Percentiles rank a stretch among this genome's conserved stretches.
These are phyloP conservation scores for Brachionichthys hirsutus DNA, from an alignment of 2,113 vertebrate species.

Conservation along the genomic window DNA sequence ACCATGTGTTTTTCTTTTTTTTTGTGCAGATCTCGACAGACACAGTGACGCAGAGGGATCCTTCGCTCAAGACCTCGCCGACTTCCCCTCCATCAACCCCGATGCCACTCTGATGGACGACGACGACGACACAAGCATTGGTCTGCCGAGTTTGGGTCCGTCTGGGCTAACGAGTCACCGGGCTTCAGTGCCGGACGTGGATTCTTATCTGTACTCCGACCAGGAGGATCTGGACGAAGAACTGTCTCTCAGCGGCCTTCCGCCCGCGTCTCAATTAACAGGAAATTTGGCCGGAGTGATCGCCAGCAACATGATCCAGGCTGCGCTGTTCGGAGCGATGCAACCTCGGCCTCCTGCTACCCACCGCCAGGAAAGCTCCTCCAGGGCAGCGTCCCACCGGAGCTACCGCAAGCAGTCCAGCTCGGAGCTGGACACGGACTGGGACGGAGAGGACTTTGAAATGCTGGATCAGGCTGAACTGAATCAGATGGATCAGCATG, in stretches of 20 bases:
- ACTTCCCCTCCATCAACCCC: slow-evolving; percentile 95
- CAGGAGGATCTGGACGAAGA: slow-evolving; percentile 79
- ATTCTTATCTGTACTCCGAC: slow-evolving; percentile 76
- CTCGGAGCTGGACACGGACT: slow-evolving; percentile 93
- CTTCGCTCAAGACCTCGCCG: slow-evolving; percentile 90
- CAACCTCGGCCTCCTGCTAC: slow-evolving; percentile 76
- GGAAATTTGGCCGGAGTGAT: slow-evolving; percentile 83
- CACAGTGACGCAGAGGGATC: slow-evolving; percentile 96
- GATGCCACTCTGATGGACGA: slow-evolving; percentile 88
- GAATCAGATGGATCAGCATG: slow-evolving; percentile 89
- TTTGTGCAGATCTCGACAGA: slow-evolving; percentile 84
- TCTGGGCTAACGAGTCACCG: slow-evolving; percentile 59
- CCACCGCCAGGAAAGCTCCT: slow-evolving; percentile 61
- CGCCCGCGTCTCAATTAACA: slow-evolving; percentile 76
- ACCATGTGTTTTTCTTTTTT: not conserved
- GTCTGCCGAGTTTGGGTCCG: slow-evolving; percentile 82
- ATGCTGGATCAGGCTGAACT: slow-evolving; percentile 97
- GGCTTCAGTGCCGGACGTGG: slow-evolving; percentile 67
- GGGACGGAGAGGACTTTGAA: slow-evolving; percentile 95
- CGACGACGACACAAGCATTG: slow-evolving; percentile 94
- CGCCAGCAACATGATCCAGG: slow-evolving; percentile 92
- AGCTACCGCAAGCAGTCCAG: slow-evolving; percentile 84
- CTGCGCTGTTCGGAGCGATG: slow-evolving; percentile 83
- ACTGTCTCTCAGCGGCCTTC: slow-evolving; percentile 75
- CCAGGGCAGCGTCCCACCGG: slow-evolving; percentile 53